Evolutionary conservation across 2,888 invertebrate genomes (phyloP), one percentile per base, ranked within the genome.

Genomic region (Xestia sexstrigata): DNA sequence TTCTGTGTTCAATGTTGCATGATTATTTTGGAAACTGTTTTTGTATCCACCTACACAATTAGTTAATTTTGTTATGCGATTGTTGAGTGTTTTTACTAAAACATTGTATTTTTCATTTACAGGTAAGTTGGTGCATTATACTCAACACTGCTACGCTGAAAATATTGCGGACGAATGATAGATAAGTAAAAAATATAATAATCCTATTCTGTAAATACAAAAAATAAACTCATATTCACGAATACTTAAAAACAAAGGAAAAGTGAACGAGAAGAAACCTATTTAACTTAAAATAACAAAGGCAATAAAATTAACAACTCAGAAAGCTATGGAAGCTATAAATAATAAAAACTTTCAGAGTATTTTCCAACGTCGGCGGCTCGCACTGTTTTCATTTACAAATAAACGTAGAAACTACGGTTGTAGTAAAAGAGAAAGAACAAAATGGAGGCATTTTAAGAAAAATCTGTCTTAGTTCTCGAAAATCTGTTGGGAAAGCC

Each of bases 61-160:
- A 42, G 30, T 17, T 26, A 20, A n/a, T 47, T 47, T 62, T 20
- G 4, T 35, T 35, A 5, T 35, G 2, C 35, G 11, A 5, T 11
- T 15, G 13, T 65, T 26, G 4, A 74, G 45, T 2, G 6, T 23
- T 63, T 8, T 13, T 55, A 55, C 15, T 70, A 62, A 78, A n/a
- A 52, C 4, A 4, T 15, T 49, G 0, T 30, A 0, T 78, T 88
- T 81, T 63, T 84, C 69, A 81, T 80, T 83, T 87, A 76, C 70
- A 87, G 87, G 87, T 87, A 87, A 87, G 87, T 87, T 83, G 52
- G 55, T 65, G 87, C 23, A 39, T n/a, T 68, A 60, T 60, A 42
- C 23, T 30, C 68, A 49, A 35, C 63, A 62, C 35, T 17, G 20
- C 60, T 20, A 42, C 49, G 23, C 77, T 60, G 68, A 23, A 49